Conservation (phyloP, 2,113 vertebrate genomes). For the Hyaena hyaena region DNA sequence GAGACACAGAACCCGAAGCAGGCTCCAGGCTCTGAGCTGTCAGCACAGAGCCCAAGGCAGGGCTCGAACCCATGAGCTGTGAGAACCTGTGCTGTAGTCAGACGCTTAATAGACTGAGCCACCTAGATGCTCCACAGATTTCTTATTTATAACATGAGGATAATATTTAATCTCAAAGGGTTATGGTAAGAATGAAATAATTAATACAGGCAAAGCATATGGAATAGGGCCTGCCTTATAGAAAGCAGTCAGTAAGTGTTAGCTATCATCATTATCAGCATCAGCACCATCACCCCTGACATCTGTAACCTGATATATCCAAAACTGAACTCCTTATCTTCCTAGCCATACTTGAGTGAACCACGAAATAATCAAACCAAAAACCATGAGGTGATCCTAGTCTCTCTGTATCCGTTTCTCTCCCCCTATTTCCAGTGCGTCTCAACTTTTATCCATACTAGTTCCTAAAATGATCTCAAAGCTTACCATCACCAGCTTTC, state of each 20-base stretch:
- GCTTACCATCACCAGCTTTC: neutral
- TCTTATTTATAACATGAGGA: neutral
- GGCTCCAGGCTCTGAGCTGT: no score
- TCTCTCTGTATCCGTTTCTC: neutral
- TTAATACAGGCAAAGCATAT: neutral
- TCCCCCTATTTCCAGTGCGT: neutral
- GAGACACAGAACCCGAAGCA: no score
- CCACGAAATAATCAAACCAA: neutral
- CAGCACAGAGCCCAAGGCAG: no score
- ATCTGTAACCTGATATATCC: neutral
- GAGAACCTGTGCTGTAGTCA: no score
- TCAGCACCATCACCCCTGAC: neutral
- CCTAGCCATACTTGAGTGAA: neutral
- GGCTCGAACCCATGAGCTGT: no score
- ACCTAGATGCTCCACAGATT: no score
- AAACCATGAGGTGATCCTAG: neutral
- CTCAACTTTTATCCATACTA: neutral
- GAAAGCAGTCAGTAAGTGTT: neutral
- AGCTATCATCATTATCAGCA: neutral
- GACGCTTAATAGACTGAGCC: no score
- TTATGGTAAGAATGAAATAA: neutral
- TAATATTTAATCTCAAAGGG: constrained; percentile 1
- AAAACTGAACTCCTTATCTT: neutral
- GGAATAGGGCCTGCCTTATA: neutral
- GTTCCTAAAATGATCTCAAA: constrained; percentile 9